Evolutionary conservation across 2,888 invertebrate species (phyloP).

Genomic region (Sinotaia quadrata): DNA sequence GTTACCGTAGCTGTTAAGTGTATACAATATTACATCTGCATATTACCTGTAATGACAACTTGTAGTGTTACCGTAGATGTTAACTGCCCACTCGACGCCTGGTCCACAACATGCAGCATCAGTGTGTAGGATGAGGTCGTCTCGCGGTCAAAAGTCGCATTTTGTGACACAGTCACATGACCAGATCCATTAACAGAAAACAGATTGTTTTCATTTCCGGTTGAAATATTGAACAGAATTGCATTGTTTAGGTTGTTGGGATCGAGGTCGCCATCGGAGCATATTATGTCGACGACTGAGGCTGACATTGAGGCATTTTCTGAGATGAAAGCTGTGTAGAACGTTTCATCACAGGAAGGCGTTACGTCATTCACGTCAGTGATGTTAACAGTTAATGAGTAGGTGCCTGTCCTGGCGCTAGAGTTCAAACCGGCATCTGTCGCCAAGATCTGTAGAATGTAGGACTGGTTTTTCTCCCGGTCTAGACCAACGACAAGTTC

Average conservation of each 20-base stretch:
- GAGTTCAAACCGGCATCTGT: slow-evolving; percentile 49
- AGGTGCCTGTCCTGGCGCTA: slow-evolving; percentile 29
- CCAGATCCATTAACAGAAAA: slow-evolving; percentile 37
- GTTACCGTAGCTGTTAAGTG: too few relatives aligned
- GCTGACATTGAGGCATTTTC: slow-evolving; percentile 34
- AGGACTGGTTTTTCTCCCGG: slow-evolving; percentile 42
- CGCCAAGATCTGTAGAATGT: slow-evolving; percentile 49
- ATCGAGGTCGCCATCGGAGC: slow-evolving; percentile 41
- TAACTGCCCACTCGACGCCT: slow-evolving; percentile 30
- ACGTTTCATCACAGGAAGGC: slow-evolving; percentile 26
- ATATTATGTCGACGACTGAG: slow-evolving; percentile 35
- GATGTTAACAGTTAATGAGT: slow-evolving; percentile 37
- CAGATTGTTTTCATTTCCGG: slow-evolving; percentile 25
- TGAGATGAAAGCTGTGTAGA: slow-evolving; percentile 27
- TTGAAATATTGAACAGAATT: slow-evolving; percentile 32
- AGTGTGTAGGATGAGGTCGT: slow-evolving; percentile 41
- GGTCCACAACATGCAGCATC: slow-evolving; percentile 47
- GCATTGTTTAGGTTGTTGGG: slow-evolving; percentile 43
- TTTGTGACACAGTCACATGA: slow-evolving; percentile 31
- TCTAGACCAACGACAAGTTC: slow-evolving; percentile 44
- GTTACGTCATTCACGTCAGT: slow-evolving; percentile 37
- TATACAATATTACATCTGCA: too few relatives aligned
- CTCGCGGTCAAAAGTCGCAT: slow-evolving; percentile 50
- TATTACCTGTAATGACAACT: slow-evolving; percentile 27
- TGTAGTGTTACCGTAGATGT: slow-evolving; percentile 42